Conservation (phyloP, 1,140 invertebrate genomes). For the Chironomus tepperi region DNA sequence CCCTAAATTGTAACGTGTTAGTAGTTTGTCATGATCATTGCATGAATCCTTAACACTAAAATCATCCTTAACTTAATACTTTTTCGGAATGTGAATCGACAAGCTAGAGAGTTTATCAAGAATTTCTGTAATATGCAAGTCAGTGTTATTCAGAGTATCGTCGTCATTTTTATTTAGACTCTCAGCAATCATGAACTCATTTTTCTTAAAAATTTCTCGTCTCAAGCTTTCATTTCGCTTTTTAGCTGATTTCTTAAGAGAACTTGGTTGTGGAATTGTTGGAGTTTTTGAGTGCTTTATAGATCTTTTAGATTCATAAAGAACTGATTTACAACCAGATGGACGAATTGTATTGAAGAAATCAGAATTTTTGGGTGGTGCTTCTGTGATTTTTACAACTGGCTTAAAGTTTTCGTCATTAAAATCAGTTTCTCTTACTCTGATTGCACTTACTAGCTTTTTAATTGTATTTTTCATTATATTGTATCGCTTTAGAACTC, state of each 20-base stretch:
- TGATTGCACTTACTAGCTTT: not conserved
- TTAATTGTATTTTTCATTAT: not conserved
- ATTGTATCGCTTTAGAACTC: not conserved
- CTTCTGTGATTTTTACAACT: not conserved
- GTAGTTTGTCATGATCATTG: too few species aligned
- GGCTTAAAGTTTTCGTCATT: not conserved
- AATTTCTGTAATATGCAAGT: slow-evolving; percentile 9
- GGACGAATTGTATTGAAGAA: slow-evolving; percentile 17
- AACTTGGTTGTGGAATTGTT: not conserved
- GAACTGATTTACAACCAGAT: not conserved
- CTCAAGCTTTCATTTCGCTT: not conserved
- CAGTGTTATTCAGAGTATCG: not conserved
- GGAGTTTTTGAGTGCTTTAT: not conserved
- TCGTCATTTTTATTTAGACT: not conserved
- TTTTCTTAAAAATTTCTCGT: not conserved
- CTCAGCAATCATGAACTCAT: not conserved
- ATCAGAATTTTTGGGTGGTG: not conserved
- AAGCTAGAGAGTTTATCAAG: not conserved
- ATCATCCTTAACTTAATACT: not conserved
- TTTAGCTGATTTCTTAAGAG: not conserved
- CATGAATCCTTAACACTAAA: too few species aligned
- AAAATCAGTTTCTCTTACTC: not conserved
- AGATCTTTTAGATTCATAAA: not conserved
- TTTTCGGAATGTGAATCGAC: not conserved
- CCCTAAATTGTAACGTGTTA: too few species aligned